Evolutionary conservation across 2,113 vertebrate species (phyloP).

Genomic region (Dermatemys mawii): DNA sequence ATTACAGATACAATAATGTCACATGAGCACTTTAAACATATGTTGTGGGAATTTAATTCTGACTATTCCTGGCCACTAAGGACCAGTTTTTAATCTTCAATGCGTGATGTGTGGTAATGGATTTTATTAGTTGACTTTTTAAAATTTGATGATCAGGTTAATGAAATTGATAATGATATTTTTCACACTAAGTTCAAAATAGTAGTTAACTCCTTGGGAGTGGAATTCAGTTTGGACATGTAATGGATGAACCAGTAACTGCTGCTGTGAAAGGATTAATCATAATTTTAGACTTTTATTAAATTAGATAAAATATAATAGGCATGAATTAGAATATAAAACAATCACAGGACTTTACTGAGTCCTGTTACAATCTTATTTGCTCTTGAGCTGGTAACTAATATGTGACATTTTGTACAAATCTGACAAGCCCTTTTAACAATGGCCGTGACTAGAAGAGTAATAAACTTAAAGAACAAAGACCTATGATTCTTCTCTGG

Average conservation of each 20-base stretch:
- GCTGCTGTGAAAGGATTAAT: constrained; percentile 69
- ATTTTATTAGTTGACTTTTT: constrained; percentile 77
- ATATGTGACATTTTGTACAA: constrained; percentile 55
- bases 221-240: constrained; percentile 68
- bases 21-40: constrained; percentile 73
- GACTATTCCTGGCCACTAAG: constrained; percentile 71
- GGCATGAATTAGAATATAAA: constrained; percentile 69
- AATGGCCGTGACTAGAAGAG: constrained; percentile 43
- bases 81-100: constrained; percentile 75
- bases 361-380: constrained; percentile 70
- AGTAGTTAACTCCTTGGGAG: constrained; percentile 74
- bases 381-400: constrained; percentile 61
- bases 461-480: constrained; percentile 50
- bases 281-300: constrained; percentile 74
- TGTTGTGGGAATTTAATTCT: constrained; percentile 74
- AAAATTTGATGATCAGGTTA: constrained; percentile 75
- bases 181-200: constrained; percentile 75
- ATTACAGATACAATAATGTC: constrained; percentile 77
- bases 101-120: constrained; percentile 76
- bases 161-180: constrained; percentile 76
- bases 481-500: neutral
- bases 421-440: constrained; percentile 55
- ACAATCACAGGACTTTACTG: constrained; percentile 63
- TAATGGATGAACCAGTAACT: constrained; percentile 71
- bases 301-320: constrained; percentile 75